These are phyloP conservation scores for Strix aluco DNA, from an alignment of 2,113 vertebrate genomes.

Conservation along the genomic window DNA sequence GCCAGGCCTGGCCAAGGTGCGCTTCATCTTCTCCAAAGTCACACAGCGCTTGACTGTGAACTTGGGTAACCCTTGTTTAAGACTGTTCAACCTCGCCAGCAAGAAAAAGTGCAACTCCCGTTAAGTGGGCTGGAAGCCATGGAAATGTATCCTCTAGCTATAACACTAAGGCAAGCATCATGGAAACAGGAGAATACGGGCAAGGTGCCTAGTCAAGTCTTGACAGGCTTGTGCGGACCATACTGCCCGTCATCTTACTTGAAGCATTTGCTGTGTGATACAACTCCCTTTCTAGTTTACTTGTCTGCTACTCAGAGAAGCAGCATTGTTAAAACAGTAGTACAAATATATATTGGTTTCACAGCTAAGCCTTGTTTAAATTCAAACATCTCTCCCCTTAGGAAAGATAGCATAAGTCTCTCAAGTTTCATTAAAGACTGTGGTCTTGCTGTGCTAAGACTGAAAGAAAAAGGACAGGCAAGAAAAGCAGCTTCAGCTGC, in stretches of 20 bases:
- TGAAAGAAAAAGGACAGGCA: neutral
- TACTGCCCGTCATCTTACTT: rapidly evolving
- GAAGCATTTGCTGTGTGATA: neutral
- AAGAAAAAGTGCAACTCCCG: neutral
- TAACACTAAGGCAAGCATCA: too few relatives aligned
- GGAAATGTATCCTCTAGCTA: neutral
- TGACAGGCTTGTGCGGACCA: neutral
- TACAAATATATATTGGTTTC: neutral
- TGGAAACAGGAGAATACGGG: neutral
- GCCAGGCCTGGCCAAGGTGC: neutral
- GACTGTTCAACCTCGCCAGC: rapidly evolving
- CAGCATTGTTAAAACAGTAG: rapidly evolving
- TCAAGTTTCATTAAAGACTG: neutral
- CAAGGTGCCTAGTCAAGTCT: neutral
- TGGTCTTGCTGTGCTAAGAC: neutral
- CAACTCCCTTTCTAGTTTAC: neutral
- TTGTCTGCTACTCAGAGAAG: neutral
- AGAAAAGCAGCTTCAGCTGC: neutral
- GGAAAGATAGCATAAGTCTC: neutral
- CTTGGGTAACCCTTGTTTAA: neutral
- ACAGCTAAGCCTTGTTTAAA: neutral
- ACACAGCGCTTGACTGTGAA: rapidly evolving
- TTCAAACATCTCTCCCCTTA: neutral
- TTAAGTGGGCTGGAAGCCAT: neutral
- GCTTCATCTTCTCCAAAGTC: neutral